A percentile compares a stretch with the other conserved stretches of the same genome.
Evolutionary conservation across 1,140 invertebrate species (phyloP).

Genomic region (Lepidostoma basale): DNA sequence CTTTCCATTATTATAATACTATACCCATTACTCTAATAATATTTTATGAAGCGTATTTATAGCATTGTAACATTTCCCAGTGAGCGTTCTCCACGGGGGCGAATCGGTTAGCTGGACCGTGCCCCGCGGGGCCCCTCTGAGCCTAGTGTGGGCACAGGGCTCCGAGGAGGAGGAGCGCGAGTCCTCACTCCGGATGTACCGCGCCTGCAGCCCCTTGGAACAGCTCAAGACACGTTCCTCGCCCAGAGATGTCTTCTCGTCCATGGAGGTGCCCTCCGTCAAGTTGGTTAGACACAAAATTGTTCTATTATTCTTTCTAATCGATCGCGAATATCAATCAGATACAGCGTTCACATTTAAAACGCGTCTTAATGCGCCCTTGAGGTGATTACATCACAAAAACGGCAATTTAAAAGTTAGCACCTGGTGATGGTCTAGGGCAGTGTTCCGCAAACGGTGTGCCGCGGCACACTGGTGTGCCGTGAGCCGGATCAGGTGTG

Average conservation of each 20-base stretch:
- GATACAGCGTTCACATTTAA: too few relatives aligned
- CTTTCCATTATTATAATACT: too few relatives aligned
- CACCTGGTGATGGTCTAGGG: too few relatives aligned
- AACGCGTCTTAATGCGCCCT: too few relatives aligned
- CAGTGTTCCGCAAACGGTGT: too few relatives aligned
- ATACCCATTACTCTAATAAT: not conserved
- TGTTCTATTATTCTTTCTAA: too few relatives aligned
- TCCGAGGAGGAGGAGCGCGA: conserved; percentile 42
- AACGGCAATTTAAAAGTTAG: too few relatives aligned
- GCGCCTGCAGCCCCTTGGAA: conserved; percentile 47
- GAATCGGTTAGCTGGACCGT: conserved; percentile 30
- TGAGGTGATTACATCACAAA: too few relatives aligned
- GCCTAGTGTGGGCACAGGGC: conserved; percentile 31
- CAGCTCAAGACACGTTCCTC: conserved; percentile 21
- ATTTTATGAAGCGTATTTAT: too few relatives aligned
- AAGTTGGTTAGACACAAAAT: conserved; percentile 42
- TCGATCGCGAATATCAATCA: too few relatives aligned
- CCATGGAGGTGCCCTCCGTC: conserved; percentile 40
- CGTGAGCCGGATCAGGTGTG: too few relatives aligned
- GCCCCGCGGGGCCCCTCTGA: not conserved
- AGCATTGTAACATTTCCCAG: conserved; percentile 27
- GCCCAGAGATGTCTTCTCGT: conserved; percentile 34
- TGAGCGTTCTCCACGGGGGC: conserved; percentile 32
- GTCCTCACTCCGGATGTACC: conserved; percentile 48
- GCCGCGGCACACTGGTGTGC: too few relatives aligned